Conservation (phyloP, 2,888 invertebrate species). For the Neria commutata region DNA sequence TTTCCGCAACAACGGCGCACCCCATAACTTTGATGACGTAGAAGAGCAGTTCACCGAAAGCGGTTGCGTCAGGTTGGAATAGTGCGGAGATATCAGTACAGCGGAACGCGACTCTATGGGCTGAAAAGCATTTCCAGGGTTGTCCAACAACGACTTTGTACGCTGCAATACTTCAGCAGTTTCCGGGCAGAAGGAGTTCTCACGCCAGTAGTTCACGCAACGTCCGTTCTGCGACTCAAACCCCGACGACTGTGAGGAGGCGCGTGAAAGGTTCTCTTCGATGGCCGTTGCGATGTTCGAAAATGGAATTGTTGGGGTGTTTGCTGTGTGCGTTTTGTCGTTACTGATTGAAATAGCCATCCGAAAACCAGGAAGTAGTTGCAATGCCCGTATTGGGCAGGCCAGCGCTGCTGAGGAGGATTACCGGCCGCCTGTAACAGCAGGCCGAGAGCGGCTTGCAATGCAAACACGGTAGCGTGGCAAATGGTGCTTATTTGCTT, state of each 20-base stretch:
- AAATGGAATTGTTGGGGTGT: slow-evolving; percentile 18
- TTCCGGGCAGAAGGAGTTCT: slow-evolving; percentile 33
- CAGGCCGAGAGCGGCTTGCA: no score
- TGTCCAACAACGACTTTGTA: slow-evolving; percentile 21
- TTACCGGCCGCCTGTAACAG: no score
- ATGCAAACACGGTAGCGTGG: no score
- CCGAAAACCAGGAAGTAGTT: slow-evolving; percentile 70
- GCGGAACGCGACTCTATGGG: slow-evolving; percentile 34
- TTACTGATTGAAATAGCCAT: slow-evolving; percentile 65
- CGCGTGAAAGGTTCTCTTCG: slow-evolving; percentile 64
- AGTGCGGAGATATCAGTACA: no score
- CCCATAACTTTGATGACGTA: neutral
- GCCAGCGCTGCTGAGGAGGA: no score
- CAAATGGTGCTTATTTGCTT: no score
- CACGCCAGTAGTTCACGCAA: slow-evolving; percentile 29
- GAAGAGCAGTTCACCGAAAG: slow-evolving; percentile 23
- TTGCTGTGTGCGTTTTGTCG: no score
- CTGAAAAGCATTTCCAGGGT: slow-evolving; percentile 29
- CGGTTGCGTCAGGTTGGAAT: no score
- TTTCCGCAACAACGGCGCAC: slow-evolving; percentile 6
- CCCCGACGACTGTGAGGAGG: slow-evolving; percentile 80
- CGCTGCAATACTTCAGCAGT: slow-evolving; percentile 20
- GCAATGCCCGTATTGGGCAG: no score
- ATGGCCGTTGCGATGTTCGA: slow-evolving; percentile 32
- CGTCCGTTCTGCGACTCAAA: slow-evolving; percentile 69